Percentiles rank a stretch among this genome's conserved stretches.
Conservation (phyloP, 2,113 vertebrate genomes). For the Myiozetetes cayanensis region DNA sequence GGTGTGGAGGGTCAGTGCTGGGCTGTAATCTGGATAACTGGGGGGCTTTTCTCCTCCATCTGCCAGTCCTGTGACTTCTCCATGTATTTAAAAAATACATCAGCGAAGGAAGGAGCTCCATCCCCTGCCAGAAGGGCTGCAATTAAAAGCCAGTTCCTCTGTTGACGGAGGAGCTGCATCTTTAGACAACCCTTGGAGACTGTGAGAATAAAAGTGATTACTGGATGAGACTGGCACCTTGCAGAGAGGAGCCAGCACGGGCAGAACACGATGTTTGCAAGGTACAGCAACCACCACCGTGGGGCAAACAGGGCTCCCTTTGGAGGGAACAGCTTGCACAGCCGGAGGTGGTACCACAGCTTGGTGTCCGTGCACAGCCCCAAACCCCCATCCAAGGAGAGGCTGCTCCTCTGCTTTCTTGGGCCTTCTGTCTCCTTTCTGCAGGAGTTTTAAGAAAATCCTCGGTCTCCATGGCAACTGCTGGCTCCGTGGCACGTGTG, state of each 20-base stretch:
- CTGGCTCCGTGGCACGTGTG: slow-evolving; percentile 18
- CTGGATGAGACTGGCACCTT: not conserved
- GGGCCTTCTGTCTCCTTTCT: not conserved
- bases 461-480: slow-evolving; percentile 60
- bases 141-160: not conserved
- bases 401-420: not conserved
- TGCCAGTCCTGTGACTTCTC: not conserved
- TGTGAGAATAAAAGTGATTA: not conserved
- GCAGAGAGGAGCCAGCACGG: not conserved
- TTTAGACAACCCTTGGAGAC: not conserved
- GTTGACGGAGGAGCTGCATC: not conserved
- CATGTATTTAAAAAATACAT: not conserved
- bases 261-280: not conserved
- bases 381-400: not conserved
- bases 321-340: not conserved
- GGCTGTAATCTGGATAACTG: not conserved
- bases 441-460: slow-evolving; percentile 41
- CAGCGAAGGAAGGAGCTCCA: not conserved
- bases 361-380: not conserved
- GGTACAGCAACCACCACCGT: not conserved
- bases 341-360: not conserved
- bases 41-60: not conserved
- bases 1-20: not conserved
- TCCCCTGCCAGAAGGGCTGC: not conserved
- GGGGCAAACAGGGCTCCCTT: not conserved